Evolutionary conservation across 2,888 invertebrate genomes (phyloP).

Genomic region (Abrostola tripartita): DNA sequence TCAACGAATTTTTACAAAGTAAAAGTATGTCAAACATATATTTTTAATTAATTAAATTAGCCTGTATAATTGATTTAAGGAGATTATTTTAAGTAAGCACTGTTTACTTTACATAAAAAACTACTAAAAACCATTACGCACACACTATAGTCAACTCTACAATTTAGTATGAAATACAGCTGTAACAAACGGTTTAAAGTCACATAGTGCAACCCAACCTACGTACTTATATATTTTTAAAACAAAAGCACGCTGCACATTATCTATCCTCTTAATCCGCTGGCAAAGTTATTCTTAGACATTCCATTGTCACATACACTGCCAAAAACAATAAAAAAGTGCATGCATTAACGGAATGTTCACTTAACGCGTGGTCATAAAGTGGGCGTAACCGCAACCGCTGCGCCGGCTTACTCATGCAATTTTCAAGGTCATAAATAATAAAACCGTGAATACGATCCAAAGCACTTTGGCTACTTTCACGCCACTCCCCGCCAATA

Average conservation of each 20-base stretch:
- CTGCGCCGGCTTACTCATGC: conserved; percentile 84
- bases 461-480: conserved; percentile 85
- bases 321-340: conserved; percentile 77
- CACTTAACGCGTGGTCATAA: conserved; percentile 83
- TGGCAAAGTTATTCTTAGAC: conserved; percentile 53
- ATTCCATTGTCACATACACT: conserved; percentile 51
- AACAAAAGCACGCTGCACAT: background rate
- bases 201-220: background rate
- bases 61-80: too few species aligned
- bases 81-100: too few species aligned
- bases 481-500: conserved; percentile 85
- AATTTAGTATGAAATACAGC: background rate
- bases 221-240: background rate
- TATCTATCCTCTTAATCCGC: conserved; percentile 4
- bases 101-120: too few species aligned
- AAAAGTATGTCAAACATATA: too few species aligned
- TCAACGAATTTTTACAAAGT: too few species aligned
- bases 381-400: conserved; percentile 85
- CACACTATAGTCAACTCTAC: background rate
- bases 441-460: conserved; percentile 85
- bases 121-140: background rate
- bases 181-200: background rate
- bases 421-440: conserved; percentile 88
- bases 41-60: too few species aligned
- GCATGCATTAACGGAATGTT: conserved; percentile 76